phyloP scores from a whole-genome alignment of 2,797 vertebrate genomes.

The Bucorvus abyssinicus region DNA sequence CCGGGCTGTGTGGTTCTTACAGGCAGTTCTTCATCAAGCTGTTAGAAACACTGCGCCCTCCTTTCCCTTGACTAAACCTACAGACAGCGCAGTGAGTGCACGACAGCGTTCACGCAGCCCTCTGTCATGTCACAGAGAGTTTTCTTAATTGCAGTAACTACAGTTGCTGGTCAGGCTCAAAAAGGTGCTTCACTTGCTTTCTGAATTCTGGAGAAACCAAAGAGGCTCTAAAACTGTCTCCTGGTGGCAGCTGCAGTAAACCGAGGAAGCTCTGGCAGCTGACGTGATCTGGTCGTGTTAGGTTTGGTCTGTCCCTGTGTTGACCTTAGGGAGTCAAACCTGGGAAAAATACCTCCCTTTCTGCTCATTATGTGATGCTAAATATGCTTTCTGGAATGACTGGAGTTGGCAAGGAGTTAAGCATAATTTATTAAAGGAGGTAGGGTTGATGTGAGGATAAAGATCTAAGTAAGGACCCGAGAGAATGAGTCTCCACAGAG shows the following conservation, averaged over 20 bases:
- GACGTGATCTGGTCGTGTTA: rapidly evolving
- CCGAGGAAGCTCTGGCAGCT: neutral
- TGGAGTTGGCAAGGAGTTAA: neutral
- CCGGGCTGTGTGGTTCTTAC: neutral
- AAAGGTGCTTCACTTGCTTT: neutral
- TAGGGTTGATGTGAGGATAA: neutral
- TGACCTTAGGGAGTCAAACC: neutral
- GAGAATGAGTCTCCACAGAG: neutral
- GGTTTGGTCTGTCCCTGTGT: neutral
- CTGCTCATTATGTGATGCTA: neutral
- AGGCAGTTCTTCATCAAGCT: neutral
- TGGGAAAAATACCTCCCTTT: neutral
- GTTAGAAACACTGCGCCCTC: neutral
- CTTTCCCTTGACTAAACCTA: neutral
- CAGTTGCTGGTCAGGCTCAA: neutral
- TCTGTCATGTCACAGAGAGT: neutral
- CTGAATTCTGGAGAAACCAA: neutral
- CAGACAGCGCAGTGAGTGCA: neutral
- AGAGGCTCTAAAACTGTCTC: neutral
- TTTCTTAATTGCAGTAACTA: neutral
- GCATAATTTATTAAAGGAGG: neutral
- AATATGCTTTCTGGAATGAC: neutral
- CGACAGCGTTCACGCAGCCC: neutral
- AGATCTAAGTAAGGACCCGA: neutral
- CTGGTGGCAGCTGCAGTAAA: neutral